A percentile compares a stretch with the other conserved stretches of the same genome.
Evolutionary conservation across 53 echinoderm and acorn worm genomes (phyloP).

Genomic region (Echinometra lucunter): DNA sequence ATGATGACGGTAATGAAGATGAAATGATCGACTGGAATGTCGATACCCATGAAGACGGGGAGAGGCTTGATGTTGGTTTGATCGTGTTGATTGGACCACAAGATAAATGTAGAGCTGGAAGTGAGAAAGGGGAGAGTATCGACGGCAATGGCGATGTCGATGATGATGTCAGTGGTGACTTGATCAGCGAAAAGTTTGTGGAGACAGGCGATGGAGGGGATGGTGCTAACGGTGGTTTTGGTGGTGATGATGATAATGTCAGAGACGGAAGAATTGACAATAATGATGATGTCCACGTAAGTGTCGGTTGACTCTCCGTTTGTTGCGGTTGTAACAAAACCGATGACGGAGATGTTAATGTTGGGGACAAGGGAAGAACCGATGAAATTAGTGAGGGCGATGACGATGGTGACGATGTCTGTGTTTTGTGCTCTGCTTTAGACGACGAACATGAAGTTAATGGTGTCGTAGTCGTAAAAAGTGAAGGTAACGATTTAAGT

Average conservation of each 20-base stretch:
- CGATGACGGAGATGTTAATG: not conserved
- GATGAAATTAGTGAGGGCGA: too few species aligned
- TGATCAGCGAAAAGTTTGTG: not conserved
- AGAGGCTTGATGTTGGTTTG: not conserved
- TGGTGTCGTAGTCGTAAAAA: not conserved
- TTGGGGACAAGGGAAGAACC: not conserved
- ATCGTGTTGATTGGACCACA: not conserved
- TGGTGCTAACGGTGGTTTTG: too few species aligned
- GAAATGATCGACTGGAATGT: not conserved
- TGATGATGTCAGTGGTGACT: not conserved
- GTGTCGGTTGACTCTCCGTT: too few species aligned
- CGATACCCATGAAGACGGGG: not conserved
- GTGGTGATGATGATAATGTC: not conserved
- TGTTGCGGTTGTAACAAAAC: not conserved
- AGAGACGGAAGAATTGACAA: not conserved
- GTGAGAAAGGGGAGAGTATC: not conserved
- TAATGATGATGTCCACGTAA: not conserved
- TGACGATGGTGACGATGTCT: not conserved
- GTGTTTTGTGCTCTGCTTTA: not conserved
- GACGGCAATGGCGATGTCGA: not conserved
- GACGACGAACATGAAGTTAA: not conserved
- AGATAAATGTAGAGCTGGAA: conserved; percentile 5
- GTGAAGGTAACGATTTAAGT: not conserved
- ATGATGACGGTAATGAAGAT: not conserved
- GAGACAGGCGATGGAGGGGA: not conserved